Percentiles rank a stretch among this genome's conserved stretches.
Conservation (phyloP, 1,140 invertebrate species). For the Panagrolaimus sp. region DNA sequence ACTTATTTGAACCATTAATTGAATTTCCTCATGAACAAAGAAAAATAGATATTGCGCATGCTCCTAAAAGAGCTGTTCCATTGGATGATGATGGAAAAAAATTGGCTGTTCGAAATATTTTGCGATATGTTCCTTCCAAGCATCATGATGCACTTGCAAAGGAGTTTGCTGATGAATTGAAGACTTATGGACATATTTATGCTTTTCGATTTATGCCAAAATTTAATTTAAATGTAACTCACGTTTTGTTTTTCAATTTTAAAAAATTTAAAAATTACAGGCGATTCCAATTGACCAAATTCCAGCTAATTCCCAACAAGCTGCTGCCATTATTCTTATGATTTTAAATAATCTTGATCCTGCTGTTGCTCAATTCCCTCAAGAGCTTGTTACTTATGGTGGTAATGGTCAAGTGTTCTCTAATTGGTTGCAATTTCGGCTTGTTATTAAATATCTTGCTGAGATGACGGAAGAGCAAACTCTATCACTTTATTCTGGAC, state of each 20-base stretch:
- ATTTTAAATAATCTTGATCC: slow-evolving; percentile 49
- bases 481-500: slow-evolving; percentile 68
- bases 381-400: slow-evolving; percentile 67
- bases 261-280: slow-evolving; percentile 52
- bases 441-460: slow-evolving; percentile 66
- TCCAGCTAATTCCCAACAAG: slow-evolving; percentile 62
- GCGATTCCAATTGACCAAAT: slow-evolving; percentile 66
- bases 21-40: slow-evolving; percentile 7
- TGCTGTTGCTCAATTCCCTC: slow-evolving; percentile 64
- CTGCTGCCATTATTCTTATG: slow-evolving; percentile 63
- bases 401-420: slow-evolving; percentile 71
- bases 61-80: neutral
- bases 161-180: slow-evolving; percentile 66
- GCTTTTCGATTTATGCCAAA: slow-evolving; percentile 66
- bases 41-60: neutral
- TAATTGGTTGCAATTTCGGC: slow-evolving; percentile 70
- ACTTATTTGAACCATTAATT: neutral
- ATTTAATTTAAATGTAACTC: slow-evolving; percentile 63
- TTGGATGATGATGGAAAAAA: slow-evolving; percentile 32
- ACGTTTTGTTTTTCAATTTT: neutral
- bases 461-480: slow-evolving; percentile 66
- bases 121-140: slow-evolving; percentile 66
- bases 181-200: slow-evolving; percentile 68
- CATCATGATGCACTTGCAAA: slow-evolving; percentile 62
- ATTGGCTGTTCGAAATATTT: slow-evolving; percentile 65